Conservation (phyloP, 2,113 vertebrate species). For the Emydocephalus ijimae region DNA sequence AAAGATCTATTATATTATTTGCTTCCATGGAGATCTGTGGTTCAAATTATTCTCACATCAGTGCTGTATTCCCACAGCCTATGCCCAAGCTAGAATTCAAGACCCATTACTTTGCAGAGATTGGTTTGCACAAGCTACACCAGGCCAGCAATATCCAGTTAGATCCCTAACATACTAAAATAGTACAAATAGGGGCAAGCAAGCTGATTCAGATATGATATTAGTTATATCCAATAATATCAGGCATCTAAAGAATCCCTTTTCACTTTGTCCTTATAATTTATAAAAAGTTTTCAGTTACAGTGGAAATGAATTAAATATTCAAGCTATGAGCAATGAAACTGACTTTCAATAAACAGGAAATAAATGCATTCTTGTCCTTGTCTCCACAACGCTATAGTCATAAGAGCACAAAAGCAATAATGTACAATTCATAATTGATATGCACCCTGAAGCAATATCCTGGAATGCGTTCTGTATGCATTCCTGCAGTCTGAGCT, state of each 20-base stretch:
- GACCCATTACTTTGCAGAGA: neutral
- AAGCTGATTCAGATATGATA: neutral
- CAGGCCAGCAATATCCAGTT: neutral
- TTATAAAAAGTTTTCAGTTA: neutral
- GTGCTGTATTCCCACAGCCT: neutral
- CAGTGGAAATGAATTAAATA: neutral
- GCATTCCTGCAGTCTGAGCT: neutral
- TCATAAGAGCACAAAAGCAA: neutral
- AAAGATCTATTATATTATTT: neutral
- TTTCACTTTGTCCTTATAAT: neutral
- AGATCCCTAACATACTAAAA: neutral
- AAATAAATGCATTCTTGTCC: neutral
- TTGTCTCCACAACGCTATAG: neutral
- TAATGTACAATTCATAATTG: constrained; percentile 8
- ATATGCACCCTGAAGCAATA: constrained; percentile 6
- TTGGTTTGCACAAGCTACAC: neutral
- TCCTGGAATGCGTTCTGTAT: neutral
- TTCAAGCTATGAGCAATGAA: neutral
- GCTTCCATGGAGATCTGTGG: neutral
- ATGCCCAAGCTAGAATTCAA: neutral
- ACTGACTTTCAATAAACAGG: neutral
- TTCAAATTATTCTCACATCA: neutral
- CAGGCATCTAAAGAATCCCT: neutral
- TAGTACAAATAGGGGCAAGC: neutral
- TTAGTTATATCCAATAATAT: neutral